Evolutionary conservation across 2,113 vertebrate genomes (phyloP).

Genomic region (Actenoides lindsayi): DNA sequence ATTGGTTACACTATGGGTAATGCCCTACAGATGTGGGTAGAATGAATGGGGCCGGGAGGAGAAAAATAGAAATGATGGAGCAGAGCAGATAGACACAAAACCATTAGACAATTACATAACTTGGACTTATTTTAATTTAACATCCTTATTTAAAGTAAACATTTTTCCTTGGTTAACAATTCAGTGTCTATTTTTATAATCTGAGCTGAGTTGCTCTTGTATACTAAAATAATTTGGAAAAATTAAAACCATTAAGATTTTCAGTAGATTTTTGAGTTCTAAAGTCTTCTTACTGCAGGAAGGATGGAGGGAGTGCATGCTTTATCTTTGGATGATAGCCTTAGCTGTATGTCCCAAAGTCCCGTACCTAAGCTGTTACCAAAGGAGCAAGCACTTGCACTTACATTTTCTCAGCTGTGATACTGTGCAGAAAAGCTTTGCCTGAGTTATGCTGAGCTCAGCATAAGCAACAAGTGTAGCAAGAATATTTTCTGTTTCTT

Average conservation of each 20-base stretch:
- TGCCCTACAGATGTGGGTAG: slow-evolving; percentile 63
- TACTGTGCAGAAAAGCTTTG: background rate
- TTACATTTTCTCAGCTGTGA: background rate
- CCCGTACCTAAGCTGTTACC: background rate
- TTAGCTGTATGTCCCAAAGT: rapidly evolving
- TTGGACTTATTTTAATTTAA: background rate
- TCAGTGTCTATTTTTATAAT: background rate
- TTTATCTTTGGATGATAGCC: background rate
- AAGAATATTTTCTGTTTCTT: background rate
- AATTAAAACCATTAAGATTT: background rate
- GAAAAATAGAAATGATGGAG: slow-evolving; percentile 17
- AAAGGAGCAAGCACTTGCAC: background rate
- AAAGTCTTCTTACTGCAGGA: background rate
- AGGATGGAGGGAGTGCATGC: background rate
- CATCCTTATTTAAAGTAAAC: background rate
- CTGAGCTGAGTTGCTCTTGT: background rate
- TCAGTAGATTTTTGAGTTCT: background rate
- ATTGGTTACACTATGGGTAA: slow-evolving; percentile 68
- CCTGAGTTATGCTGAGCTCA: background rate
- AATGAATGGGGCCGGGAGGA: background rate
- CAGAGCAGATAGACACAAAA: slow-evolving; percentile 10
- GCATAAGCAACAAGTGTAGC: background rate
- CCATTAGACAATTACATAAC: background rate
- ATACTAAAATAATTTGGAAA: background rate
- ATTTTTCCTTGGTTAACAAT: background rate